A percentile compares a stretch with the other conserved stretches of the same genome.
Evolutionary conservation across 1,140 invertebrate species (phyloP).

Genomic region (Drosophila burlai): DNA sequence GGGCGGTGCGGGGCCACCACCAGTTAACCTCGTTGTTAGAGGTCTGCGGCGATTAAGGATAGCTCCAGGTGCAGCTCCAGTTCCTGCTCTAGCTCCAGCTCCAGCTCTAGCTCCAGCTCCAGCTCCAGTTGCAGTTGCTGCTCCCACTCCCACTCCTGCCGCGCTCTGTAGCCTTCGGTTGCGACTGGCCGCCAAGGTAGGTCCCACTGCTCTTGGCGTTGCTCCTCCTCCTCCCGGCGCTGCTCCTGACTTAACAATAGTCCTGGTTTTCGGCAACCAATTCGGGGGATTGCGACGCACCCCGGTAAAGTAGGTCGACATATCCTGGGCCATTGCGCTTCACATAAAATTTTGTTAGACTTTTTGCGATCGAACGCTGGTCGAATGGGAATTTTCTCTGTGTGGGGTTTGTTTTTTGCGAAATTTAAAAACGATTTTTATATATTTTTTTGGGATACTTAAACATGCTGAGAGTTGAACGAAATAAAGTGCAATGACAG

Average conservation of each 20-base stretch:
- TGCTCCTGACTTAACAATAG: neutral
- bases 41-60: neutral
- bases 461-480: conserved; percentile 34
- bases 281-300: neutral
- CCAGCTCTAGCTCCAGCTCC: neutral
- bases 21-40: neutral
- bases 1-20: neutral
- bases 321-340: conserved; percentile 15
- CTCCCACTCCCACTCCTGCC: neutral
- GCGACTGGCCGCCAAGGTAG: neutral
- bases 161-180: neutral
- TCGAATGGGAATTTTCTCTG: conserved; percentile 25
- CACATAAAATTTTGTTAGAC: neutral
- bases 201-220: neutral
- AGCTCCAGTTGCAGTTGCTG: neutral
- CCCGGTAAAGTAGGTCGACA: conserved; percentile 10
- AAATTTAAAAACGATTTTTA: conserved; percentile 30
- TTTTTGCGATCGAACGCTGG: neutral
- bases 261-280: neutral
- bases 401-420: conserved; percentile 3
- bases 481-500: conserved; percentile 6
- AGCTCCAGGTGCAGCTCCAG: neutral
- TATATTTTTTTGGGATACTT: conserved; percentile 24
- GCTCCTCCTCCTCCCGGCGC: too few relatives aligned
- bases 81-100: neutral